A percentile compares a stretch with the other conserved stretches of the same genome.
phyloP scores from a whole-genome alignment of 2,888 invertebrate genomes.

The Loripinus fragilis region DNA sequence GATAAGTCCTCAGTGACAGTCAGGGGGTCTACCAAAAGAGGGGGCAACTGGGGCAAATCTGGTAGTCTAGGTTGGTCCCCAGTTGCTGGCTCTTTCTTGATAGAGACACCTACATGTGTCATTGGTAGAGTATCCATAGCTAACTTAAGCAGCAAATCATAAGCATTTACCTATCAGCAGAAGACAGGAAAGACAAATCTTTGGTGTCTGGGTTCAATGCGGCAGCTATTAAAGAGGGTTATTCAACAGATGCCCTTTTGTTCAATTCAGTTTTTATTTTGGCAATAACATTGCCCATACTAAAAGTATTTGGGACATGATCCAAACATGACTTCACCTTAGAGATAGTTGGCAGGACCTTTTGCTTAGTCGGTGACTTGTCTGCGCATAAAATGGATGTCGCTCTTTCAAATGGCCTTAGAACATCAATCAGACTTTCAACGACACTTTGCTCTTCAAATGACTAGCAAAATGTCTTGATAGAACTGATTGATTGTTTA shows the following conservation, averaged over 20 bases:
- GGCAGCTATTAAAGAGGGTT: neutral
- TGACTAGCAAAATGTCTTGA: neutral
- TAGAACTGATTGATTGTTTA: neutral
- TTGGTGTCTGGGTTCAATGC: slow-evolving; percentile 21
- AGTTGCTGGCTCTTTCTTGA: neutral
- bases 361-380: slow-evolving; percentile 13
- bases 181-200: neutral
- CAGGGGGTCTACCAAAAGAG: neutral
- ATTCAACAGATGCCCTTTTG: neutral
- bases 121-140: neutral
- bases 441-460: neutral
- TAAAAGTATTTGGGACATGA: neutral
- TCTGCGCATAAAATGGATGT: slow-evolving; percentile 24
- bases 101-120: neutral
- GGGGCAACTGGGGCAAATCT: neutral
- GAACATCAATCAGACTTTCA: neutral
- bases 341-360: slow-evolving; percentile 11
- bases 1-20: neutral
- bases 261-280: slow-evolving; percentile 4
- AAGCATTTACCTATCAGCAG: neutral
- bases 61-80: neutral
- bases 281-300: neutral
- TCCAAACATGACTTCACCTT: neutral
- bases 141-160: neutral
- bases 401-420: slow-evolving; percentile 4